These are phyloP conservation scores for Harlomillsia oculata DNA, from an alignment of 1,140 invertebrate genomes.

Conservation along the genomic window DNA sequence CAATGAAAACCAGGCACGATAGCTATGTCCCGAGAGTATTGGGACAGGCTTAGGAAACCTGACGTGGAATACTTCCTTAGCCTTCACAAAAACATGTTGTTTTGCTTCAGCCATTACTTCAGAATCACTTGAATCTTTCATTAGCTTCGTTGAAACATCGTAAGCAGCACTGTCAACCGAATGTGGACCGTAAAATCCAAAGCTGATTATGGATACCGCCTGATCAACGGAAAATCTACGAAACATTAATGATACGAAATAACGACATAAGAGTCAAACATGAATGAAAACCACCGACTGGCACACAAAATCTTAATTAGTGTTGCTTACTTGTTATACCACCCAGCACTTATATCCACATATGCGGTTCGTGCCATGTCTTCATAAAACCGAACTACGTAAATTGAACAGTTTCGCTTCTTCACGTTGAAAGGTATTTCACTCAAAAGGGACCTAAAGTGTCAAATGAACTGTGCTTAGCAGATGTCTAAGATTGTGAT, in stretches of 20 bases:
- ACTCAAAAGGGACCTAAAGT: background rate
- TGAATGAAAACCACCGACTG: no score
- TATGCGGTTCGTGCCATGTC: conserved; percentile 12
- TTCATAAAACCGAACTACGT: conserved; percentile 19
- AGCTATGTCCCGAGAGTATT: conserved; percentile 2
- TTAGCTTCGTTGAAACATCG: conserved; percentile 11
- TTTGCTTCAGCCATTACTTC: conserved; percentile 1
- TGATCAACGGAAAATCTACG: conserved; percentile 20
- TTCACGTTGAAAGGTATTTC: conserved; percentile 4
- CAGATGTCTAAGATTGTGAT: no score
- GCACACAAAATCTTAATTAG: background rate
- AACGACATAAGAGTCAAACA: background rate
- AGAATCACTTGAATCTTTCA: conserved; percentile 4
- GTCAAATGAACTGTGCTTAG: background rate
- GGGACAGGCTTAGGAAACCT: conserved; percentile 19
- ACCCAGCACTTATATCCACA: conserved; percentile 21
- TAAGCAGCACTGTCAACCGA: conserved; percentile 10
- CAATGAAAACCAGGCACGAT: conserved; percentile 21
- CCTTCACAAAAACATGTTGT: conserved; percentile 5
- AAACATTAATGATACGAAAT: background rate
- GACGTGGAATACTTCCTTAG: conserved; percentile 23
- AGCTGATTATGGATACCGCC: conserved; percentile 20
- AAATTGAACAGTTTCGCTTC: conserved; percentile 17
- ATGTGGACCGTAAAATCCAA: conserved; percentile 22
- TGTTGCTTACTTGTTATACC: conserved; percentile 15